Base-by-base conservation (phyloP, 2,113 vertebrate genomes). In the Pontoporia blainvillei region DNA sequence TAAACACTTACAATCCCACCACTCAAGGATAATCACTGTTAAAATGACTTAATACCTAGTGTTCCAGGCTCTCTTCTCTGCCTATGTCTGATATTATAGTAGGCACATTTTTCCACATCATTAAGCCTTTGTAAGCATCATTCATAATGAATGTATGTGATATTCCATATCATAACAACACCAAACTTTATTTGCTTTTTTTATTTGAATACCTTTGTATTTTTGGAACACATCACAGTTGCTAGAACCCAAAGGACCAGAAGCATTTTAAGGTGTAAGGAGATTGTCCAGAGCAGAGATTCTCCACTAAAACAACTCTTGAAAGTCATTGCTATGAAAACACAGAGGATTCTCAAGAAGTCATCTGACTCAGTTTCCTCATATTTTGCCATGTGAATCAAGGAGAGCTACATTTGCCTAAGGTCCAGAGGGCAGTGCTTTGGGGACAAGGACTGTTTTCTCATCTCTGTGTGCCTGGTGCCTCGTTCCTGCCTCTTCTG, bases 151-250 rank as follows among this genome's bases (percentile, higher is more conserved):
- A 59, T 41, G 7, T n/a, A 34, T 46, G 86, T 39, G 52, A 25
- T 85, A 75, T 82, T 92, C 36, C 62, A 21, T 29, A 41, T 46
- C 34, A 75, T 88, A 90, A 73, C 6, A 39, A 78, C 20, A 73
- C 87, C 54, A 71, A 49, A 62, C 90, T 93, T 11, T 92, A 86
- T 87, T 91, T 91, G 46, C 29, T 96, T 87, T 90, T 52, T 27
- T 64, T 84, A 83, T 87, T 96, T 90, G 92, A 96, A 59, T 84
- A 64, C 31, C 14, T 92, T 87, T 34, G 59, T 76, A 84, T 59
- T 85, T 41, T 92, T 96, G 34, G 21, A 82, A 81, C 27, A 86
- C 13, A 2, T 49, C 86, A 39, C 10, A 88, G 23, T 76, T 62
- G 41, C 79, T 18, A 83, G 61, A 46, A 83, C 27, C 78, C 8